Base-by-base conservation (phyloP, 92 coral and sea anemone species). In the Phenganax subtilis region DNA sequence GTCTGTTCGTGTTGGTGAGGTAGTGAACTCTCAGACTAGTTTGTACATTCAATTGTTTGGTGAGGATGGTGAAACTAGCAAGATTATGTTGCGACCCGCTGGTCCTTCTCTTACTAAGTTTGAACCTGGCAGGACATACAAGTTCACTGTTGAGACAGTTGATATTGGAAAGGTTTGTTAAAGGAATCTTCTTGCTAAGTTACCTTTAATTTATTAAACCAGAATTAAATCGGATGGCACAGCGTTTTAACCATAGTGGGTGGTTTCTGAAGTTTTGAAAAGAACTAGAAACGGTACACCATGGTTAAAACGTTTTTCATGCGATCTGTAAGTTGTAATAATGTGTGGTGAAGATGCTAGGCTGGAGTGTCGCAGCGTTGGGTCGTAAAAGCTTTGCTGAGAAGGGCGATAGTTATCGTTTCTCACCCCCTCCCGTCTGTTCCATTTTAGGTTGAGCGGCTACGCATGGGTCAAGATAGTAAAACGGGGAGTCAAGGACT, bases 101-200 rank as follows among this genome's bases (percentile, higher is more conserved):
- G 99, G 99, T 7, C 87, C 92, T 8, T 89, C 97, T 15, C 88
- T 96, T 47, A 90, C 89, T 84, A 92, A 89, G 71, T 96, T 96
- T 85, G 99, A 96, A 84, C 89, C 89, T 60, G 99, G 99, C 47
- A 86, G 97, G 72, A 96, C 93, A 0, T 96, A 96, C 89, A 96
- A 96, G 87, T 96, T 96, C 81, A 96, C 99, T 54, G 99, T 96
- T 11, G 99, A 96, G 86, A 96, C 99, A 10, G 99, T 96, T 4
- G 93, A 96, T 65, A 92, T 96, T 84, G 99, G 99, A 85, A 92
- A 88, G 99, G 99, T 96, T 37, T 2, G 3, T 37, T 20, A 20
- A 27, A 14, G 70, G 70, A 14, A 29, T 20, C 15, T 37, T 37
- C 20, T 61, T 15, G 25, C 1, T 64, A 64, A 7, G 8, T 7